Evolutionary conservation across 1,140 invertebrate species (phyloP), one percentile per base, ranked within the genome.

Genomic region (Drosophila fuyamai): DNA sequence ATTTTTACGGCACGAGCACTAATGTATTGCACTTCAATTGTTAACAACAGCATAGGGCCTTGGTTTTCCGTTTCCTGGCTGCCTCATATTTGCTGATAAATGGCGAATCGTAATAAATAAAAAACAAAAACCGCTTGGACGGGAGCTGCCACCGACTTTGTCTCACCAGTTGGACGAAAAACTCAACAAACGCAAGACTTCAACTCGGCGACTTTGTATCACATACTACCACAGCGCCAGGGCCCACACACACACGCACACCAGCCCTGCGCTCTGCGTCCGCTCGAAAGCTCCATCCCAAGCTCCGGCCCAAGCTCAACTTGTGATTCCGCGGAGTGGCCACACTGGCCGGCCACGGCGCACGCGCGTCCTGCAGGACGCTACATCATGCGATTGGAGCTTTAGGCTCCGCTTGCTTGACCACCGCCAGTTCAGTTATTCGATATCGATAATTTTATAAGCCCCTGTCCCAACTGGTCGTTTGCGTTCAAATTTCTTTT

Each of bases 121-220:
- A 86, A 86, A 79, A 85, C 53, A 82, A 81, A 79, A 86, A 85
- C 75, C 79, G 82, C 79, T 51, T 29, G 54, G 44, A 65, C 68
- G 78, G 68, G 74, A 78, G 55, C 68, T 75, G 66, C 55, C 62
- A 84, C 60, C 82, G 82, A 82, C 74, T 81, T 86, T 78, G 79
- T 79, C 79, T 85, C 75, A 85, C 82, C 83, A 88, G 75, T 85
- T 86, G 81, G 82, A 82, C 82, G 78, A 83, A 79, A 85, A 81
- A 80, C 77, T 84, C 74, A 85, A 80, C 73, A 83, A 83, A 68
- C 81, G 76, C 80, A 78, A 86, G 62, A 76, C 73, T 76, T 77
- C 55, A 78, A 78, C 75, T 78, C 76, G 65, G 75, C 65, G 79
- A 88, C 83, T 83, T 88, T 88, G 83, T 82, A 79, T 88, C 78